Percentiles rank a stretch among this genome's conserved stretches.
These are phyloP conservation scores for Acinonyx jubatus DNA, from an alignment of 2,113 vertebrate species.

Conservation along the genomic window DNA sequence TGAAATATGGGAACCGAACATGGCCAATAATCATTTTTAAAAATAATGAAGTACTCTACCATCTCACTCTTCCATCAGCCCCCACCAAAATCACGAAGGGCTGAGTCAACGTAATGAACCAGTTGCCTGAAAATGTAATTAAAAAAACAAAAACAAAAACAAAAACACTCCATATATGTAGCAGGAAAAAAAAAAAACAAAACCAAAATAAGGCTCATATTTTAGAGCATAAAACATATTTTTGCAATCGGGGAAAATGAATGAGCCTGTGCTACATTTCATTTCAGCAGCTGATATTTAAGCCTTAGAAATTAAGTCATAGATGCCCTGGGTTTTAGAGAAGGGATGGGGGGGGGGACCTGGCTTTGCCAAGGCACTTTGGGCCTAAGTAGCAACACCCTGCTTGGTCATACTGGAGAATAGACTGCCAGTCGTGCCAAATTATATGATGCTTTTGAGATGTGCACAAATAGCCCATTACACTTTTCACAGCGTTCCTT, in stretches of 20 bases:
- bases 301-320: conserved; percentile 65
- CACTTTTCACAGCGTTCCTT: conserved; percentile 70
- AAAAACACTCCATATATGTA: not conserved
- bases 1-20: conserved; percentile 67
- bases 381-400: conserved; percentile 60
- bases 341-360: conserved; percentile 32
- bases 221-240: conserved; percentile 58
- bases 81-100: conserved; percentile 55
- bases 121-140: conserved; percentile 73
- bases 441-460: conserved; percentile 78
- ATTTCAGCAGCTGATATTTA: conserved; percentile 57
- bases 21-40: conserved; percentile 63
- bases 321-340: conserved; percentile 43
- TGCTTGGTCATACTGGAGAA: conserved; percentile 62
- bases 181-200: not conserved
- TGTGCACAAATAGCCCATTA: conserved; percentile 78
- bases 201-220: conserved; percentile 24
- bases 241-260: conserved; percentile 51
- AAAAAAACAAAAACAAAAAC: not conserved
- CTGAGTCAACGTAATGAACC: conserved; percentile 60
- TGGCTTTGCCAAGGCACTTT: conserved; percentile 65
- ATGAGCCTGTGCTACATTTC: conserved; percentile 24
- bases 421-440: conserved; percentile 66
- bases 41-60: conserved; percentile 54
- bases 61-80: conserved; percentile 2